Evolutionary conservation across 2,888 invertebrate genomes (phyloP).

Genomic region (Celastrina argiolus): DNA sequence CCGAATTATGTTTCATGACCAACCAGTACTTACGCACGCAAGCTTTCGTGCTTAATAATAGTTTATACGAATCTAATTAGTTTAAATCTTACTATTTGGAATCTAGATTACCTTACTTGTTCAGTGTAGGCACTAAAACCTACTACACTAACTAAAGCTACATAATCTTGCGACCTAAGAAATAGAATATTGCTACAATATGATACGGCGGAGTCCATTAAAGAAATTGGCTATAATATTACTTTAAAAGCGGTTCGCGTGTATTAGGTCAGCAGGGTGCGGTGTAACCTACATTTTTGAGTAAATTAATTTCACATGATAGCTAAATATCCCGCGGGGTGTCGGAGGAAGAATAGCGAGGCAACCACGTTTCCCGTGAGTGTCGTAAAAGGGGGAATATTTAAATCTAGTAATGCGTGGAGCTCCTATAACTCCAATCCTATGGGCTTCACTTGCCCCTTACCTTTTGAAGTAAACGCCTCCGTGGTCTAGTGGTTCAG

Average conservation of each 20-base stretch:
- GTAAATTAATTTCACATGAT: conserved; percentile 16
- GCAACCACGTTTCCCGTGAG: no score
- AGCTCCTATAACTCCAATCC: no score
- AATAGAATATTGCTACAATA: conserved; percentile 10
- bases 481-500: no score
- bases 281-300: conserved; percentile 23
- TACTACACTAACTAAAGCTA: conserved; percentile 4
- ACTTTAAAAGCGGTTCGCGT: conserved; percentile 23
- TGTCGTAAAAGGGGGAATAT: no score
- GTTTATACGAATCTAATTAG: not conserved
- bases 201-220: conserved; percentile 20
- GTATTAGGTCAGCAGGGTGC: conserved; percentile 19
- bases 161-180: not conserved
- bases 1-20: no score
- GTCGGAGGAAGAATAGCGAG: no score
- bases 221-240: conserved; percentile 21
- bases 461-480: no score
- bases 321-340: no score
- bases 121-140: not conserved
- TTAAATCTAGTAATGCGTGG: no score
- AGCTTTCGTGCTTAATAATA: not conserved
- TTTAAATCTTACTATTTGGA: not conserved
- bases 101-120: not conserved
- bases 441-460: no score
- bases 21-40: no score